These are phyloP conservation scores for Hydrophis major DNA, from an alignment of 2,797 vertebrate genomes.

Conservation along the genomic window DNA sequence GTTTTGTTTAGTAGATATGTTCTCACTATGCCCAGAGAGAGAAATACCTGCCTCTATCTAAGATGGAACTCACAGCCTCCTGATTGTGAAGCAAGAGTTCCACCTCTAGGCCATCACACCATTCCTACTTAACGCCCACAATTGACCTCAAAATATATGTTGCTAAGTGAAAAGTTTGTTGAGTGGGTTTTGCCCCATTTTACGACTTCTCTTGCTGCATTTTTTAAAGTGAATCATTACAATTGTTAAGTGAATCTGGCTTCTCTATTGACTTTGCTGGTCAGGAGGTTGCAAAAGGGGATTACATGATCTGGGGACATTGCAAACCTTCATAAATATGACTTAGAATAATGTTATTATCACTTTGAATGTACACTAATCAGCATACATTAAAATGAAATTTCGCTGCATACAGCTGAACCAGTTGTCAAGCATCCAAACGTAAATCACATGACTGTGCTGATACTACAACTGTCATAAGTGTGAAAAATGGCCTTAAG, in stretches of 20 bases:
- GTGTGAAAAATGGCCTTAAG: background rate
- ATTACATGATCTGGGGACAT: background rate
- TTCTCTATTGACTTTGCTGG: background rate
- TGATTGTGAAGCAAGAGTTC: too few relatives aligned
- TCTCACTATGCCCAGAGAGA: too few relatives aligned
- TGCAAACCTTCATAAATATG: background rate
- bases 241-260: background rate
- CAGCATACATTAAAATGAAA: too few relatives aligned
- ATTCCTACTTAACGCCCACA: background rate
- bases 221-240: background rate
- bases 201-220: background rate
- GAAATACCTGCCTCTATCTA: too few relatives aligned
- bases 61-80: too few relatives aligned
- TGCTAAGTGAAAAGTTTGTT: background rate
- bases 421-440: background rate
- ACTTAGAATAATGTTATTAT: too few relatives aligned
- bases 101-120: too few relatives aligned
- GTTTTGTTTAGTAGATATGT: too few relatives aligned
- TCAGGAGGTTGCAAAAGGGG: background rate
- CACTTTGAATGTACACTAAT: too few relatives aligned
- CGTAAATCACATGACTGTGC: accelerated
- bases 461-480: background rate
- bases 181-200: background rate
- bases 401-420: background rate
- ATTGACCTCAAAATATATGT: background rate